Evolutionary conservation across 92 coral and sea anemone species (phyloP), one percentile per base, ranked within the genome.

Genomic region (Epizoanthus stellaris): DNA sequence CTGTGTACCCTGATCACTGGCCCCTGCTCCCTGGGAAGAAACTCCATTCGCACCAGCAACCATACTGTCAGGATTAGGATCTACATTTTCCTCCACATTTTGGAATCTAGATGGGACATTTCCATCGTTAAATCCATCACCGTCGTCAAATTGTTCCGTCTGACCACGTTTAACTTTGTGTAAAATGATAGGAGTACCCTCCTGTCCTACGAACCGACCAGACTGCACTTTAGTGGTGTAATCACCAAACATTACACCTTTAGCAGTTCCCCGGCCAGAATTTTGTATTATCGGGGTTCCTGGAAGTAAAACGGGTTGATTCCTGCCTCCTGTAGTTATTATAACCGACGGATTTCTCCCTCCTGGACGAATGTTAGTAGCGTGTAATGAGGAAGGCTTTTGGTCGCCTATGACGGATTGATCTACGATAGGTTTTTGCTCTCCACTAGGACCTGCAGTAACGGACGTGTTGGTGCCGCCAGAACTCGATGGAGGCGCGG

Each of bases 91-190:
- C 15, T 30, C 19, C 10, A 54, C 1, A 64, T 57, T 36, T 30
- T 34, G 52, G 38, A 75, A 34, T 16, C 42, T 58, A 57, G 13
- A 1, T 34, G 67, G 67, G 2, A 56, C 63, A 25, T 75, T 57
- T 13, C 67, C 47, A n/a, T 75, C 80, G 42, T 54, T 25, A 58
- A 53, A 53, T 12, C 47, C 43, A 36, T 56, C 40, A 23, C 20
- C 38, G 57, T 25, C 13, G 38, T 5, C 19, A 3, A 75, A 57
- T 12, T 56, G 20, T 36, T 30, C 66, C 0, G 34, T 58, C 5
- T 75, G 67, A 57, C 34, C 80, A 2, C 80, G 80, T 57, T 53
- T 75, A 25, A 54, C 14, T 1, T 54, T 57, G 67, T 75, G 12
- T 8, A 72, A 30, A 30, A 30, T 10, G 0, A n/a, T 17, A 12